These are phyloP conservation scores for Anas bernieri DNA, from an alignment of 2,797 vertebrate species.

Conservation along the genomic window DNA sequence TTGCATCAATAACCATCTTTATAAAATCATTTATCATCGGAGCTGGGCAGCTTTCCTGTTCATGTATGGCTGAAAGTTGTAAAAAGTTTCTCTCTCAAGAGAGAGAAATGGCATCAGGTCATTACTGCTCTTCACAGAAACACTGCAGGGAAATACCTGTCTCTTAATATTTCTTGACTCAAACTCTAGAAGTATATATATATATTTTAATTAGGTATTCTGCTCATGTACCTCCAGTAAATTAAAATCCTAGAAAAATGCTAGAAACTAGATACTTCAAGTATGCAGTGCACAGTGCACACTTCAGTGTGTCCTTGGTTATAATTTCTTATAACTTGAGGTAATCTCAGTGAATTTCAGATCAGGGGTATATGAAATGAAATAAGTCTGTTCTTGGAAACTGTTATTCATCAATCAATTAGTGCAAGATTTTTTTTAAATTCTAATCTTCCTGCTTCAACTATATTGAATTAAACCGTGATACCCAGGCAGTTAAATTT, in stretches of 20 bases:
- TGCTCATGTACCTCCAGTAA: conserved; percentile 16
- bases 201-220: background rate
- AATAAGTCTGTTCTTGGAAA: conserved; percentile 66
- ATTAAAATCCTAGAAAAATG: conserved; percentile 37
- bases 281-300: background rate
- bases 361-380: conserved; percentile 50
- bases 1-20: conserved; percentile 18
- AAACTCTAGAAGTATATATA: background rate
- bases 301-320: conserved; percentile 39
- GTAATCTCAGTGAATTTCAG: conserved; percentile 52
- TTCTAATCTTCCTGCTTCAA: conserved; percentile 53
- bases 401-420: conserved; percentile 74
- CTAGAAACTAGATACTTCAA: conserved; percentile 38
- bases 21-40: background rate
- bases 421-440: conserved; percentile 21
- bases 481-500: conserved; percentile 38
- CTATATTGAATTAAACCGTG: conserved; percentile 59
- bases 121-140: conserved; percentile 11
- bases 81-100: background rate
- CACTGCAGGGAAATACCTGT: background rate
- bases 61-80: background rate
- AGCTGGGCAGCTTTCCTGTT: background rate
- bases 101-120: background rate
- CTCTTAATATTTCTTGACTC: background rate
- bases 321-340: conserved; percentile 38